These are phyloP conservation scores for Megalopta genalis DNA, from an alignment of 1,140 invertebrate species.

Conservation along the genomic window DNA sequence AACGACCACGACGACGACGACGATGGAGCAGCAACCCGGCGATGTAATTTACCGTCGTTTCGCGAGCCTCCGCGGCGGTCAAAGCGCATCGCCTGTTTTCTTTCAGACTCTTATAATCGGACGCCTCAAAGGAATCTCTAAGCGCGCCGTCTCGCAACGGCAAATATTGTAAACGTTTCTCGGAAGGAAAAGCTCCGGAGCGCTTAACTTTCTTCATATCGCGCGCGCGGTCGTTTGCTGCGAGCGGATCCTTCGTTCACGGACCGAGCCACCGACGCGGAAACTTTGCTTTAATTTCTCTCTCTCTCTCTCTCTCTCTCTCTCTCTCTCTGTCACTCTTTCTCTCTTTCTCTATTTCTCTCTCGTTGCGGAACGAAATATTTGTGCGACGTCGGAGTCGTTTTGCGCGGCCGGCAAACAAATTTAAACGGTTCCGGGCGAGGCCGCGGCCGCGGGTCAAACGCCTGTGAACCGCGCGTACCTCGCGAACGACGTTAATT, in stretches of 20 bases:
- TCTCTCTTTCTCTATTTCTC: no score
- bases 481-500: conserved; percentile 5
- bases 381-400: background rate
- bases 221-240: background rate
- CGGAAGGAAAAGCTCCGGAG: background rate
- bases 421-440: background rate
- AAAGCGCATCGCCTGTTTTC: background rate
- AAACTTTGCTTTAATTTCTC: conserved; percentile 11
- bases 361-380: conserved; percentile 1
- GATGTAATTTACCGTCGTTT: no score
- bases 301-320: background rate
- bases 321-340: no score
- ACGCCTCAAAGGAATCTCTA: background rate
- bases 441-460: background rate
- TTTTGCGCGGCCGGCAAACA: background rate
- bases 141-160: background rate
- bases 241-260: background rate
- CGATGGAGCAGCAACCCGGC: background rate
- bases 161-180: background rate
- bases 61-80: background rate
- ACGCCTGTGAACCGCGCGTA: background rate
- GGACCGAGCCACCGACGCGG: background rate
- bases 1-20: no score
- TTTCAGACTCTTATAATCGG: background rate
- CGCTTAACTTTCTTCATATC: conserved; percentile 1